A percentile compares a stretch with the other conserved stretches of the same genome.
These are phyloP conservation scores for Caenorhabditis sp. DNA, from an alignment of 2,888 invertebrate species.

Conservation along the genomic window DNA sequence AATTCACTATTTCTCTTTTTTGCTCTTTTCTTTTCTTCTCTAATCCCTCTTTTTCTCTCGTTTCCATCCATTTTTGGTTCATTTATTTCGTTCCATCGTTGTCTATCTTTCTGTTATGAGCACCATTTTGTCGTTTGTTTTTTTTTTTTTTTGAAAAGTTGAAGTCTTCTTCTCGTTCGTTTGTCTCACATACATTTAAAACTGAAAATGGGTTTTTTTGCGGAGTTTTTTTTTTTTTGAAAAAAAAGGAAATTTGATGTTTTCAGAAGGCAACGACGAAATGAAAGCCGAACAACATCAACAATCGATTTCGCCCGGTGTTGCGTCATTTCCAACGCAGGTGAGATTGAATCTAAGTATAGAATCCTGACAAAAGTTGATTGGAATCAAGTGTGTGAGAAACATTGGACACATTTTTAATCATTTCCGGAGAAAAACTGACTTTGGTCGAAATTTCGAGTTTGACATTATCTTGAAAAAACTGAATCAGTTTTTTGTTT, in stretches of 20 bases:
- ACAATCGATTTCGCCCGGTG: slow-evolving; percentile 25
- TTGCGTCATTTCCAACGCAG: slow-evolving; percentile 27
- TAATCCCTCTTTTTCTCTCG: slow-evolving; percentile 13
- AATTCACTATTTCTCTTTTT: not conserved
- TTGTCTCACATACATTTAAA: too few relatives aligned
- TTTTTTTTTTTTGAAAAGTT: too few relatives aligned
- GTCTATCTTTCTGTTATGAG: not conserved
- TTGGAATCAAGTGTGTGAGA: too few relatives aligned
- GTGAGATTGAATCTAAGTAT: too few relatives aligned
- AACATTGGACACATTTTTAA: too few relatives aligned
- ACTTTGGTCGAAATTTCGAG: too few relatives aligned
- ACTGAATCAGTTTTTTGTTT: too few relatives aligned
- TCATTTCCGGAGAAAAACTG: too few relatives aligned
- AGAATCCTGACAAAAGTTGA: too few relatives aligned
- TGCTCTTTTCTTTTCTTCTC: slow-evolving; percentile 1
- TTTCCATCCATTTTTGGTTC: slow-evolving; percentile 7
- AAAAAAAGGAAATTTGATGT: slow-evolving; percentile 17
- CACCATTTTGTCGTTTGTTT: not conserved
- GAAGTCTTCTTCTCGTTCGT: too few relatives aligned
- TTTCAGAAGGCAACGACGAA: not conserved
- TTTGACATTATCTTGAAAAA: too few relatives aligned
- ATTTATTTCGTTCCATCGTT: slow-evolving; percentile 3
- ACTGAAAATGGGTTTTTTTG: too few relatives aligned
- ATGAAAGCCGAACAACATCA: slow-evolving; percentile 36
- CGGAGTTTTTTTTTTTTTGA: slow-evolving; percentile 10